Evolutionary conservation across 2,888 invertebrate species (phyloP), one percentile per base, ranked within the genome.

Genomic region (Conistra vaccinii): DNA sequence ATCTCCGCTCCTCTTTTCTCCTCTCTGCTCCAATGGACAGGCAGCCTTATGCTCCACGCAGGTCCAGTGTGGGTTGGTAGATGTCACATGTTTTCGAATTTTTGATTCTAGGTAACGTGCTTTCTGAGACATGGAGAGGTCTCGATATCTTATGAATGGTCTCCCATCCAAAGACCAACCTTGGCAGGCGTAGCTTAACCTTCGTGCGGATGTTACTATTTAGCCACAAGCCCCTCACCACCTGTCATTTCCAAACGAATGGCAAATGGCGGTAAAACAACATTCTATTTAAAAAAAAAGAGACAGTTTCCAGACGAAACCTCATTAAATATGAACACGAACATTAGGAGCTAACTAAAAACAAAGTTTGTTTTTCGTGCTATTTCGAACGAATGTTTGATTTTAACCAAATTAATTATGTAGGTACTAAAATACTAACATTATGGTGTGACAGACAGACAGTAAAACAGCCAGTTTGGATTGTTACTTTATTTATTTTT

Each of bases 301-400:
- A 42, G 6, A 5, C 1, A 20, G 1, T 68, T 35, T 45, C n/a
- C 72, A 78, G 79, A 83, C 72, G 14, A 61, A 66, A 61, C 12
- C n/a, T 69, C 35, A 62, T 81, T 39, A 48, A 57, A 69, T 58
- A 83, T 83, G 53, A 5, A 71, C 48, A 20, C 26, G 0, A 68
- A 60, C 53, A 53, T 35, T 35, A 62, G 32, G 17, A 20, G 29
- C 55, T n/a, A 67, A 67, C 53, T 61, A 29, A 62, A 68, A 67
- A 29, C 58, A 57, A 66, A 78, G 55, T 77, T 65, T 29, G 26
- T 42, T 83, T 62, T 83, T 45, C 60, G n/a, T 57, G 55, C 26
- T 57, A 26, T 61, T 69, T 60, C 7, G 10, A 71, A 32, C 23
- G 2, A 45, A 53, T 75, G 10, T 57, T 39, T 5, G 17, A 60